Base-by-base conservation (phyloP, 2,888 invertebrate species). In the Psylliodes chrysocephalus region DNA sequence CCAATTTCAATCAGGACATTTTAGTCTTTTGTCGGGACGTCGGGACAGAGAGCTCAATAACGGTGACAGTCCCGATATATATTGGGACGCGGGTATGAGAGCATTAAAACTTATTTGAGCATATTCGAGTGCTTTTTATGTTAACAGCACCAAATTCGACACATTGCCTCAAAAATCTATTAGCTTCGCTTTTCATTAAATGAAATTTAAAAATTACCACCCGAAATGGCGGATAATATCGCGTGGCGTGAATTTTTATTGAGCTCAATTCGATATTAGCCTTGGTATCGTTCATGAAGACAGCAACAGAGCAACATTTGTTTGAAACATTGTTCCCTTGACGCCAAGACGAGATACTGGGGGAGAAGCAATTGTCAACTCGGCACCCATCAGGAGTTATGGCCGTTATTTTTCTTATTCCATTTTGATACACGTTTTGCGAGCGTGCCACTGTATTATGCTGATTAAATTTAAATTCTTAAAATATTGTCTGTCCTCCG, bases 331-430 rank as follows among this genome's bases (percentile, higher is more conserved):
- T 68, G 76, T 75, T 81, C 81, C 80, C 81, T 71, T 67, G 78
- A 71, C 77, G 73, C 73, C 64, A 65, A 52, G 42, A 33, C 57
- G 66, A 68, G 71, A 72, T 74, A 72, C 71, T 69, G 75, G 77
- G 78, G 77, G 77, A 75, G 73, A 73, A 72, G 75, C 81, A 80
- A 81, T 81, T 81, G 81, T 81, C 81, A 80, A 81, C 79, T 80
- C 80, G 78, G 80, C 81, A 80, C 81, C 78, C 78, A 74, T 76
- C 74, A 75, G 74, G 78, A 81, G 75, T 82, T 80, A 81, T 81
- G 71, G 74, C 78, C 60, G 74, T 75, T 77, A 81, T 81, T 82
- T 81, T 81, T 82, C 80, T 79, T 77, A 75, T 74, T 77, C 74
- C 75, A 72, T 76, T 77, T 77, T 69, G 73, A 73, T 71, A 71